Percentiles rank a stretch among this genome's conserved stretches.
Evolutionary conservation across 2,797 vertebrate genomes (phyloP).

Genomic region (Enteromius afrohamiltoni): DNA sequence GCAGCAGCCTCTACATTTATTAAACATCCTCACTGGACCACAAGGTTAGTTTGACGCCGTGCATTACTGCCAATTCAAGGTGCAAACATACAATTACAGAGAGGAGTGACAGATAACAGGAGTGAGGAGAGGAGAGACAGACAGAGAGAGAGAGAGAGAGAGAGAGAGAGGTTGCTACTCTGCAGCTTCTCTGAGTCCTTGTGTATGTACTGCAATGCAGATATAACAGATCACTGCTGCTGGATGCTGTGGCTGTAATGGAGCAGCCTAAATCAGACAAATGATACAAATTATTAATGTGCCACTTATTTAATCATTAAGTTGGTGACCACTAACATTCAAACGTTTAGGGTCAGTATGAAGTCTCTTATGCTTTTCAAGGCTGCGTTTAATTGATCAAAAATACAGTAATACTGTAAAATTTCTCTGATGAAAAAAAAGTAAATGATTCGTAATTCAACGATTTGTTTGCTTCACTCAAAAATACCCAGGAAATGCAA

Average conservation of each 20-base stretch:
- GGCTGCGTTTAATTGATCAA: background rate
- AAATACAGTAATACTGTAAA: background rate
- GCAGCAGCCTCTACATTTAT: slow-evolving; percentile 51
- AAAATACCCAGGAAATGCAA: background rate
- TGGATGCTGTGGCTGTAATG: slow-evolving; percentile 35
- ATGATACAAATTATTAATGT: background rate
- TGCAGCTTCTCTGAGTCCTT: slow-evolving; percentile 40
- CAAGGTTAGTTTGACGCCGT: slow-evolving; percentile 42
- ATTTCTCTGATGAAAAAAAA: background rate
- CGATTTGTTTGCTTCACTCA: background rate
- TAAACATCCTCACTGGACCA: slow-evolving; percentile 33
- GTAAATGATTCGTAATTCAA: background rate
- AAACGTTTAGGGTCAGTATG: background rate
- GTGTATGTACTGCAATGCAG: slow-evolving; percentile 82
- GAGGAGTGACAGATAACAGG: background rate
- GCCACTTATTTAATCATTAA: background rate
- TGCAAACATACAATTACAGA: slow-evolving; percentile 47
- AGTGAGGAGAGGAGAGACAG: background rate
- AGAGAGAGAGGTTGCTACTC: slow-evolving; percentile 50
- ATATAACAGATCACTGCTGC: slow-evolving; percentile 65
- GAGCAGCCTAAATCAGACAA: background rate
- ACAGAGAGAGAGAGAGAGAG: slow-evolving; percentile 3
- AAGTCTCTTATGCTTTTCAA: background rate
- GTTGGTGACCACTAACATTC: background rate
- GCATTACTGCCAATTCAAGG: slow-evolving; percentile 47